Percentiles rank a stretch among this genome's conserved stretches.
Conservation (phyloP, 2,888 invertebrate genomes). For the Lasioglossum leucozonium region DNA sequence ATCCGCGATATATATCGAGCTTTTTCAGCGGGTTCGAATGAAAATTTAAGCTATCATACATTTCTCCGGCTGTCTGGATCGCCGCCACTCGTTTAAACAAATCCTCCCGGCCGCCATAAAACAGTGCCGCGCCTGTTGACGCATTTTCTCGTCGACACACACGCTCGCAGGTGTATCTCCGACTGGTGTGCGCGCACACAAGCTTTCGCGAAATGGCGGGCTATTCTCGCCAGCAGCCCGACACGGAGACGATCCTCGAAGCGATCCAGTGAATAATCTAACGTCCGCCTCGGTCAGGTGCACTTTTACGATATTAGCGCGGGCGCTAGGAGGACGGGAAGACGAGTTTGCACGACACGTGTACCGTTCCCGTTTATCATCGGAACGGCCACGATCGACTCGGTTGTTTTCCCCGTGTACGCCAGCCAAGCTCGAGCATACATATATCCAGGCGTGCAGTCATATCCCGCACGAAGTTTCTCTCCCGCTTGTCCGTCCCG, state of each 20-base stretch:
- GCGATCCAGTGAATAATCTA: conserved; percentile 4
- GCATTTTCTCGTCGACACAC: conserved; percentile 22
- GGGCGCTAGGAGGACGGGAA: not conserved
- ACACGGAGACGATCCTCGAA: not conserved
- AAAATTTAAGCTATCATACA: not conserved
- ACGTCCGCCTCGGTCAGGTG: not conserved
- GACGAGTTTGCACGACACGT: not conserved
- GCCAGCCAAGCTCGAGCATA: conserved; percentile 13
- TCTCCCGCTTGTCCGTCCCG: conserved; percentile 1
- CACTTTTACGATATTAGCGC: conserved; percentile 2
- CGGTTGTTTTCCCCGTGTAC: conserved; percentile 20
- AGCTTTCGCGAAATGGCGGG: not conserved
- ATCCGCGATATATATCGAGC: not conserved
- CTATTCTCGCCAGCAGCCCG: not conserved
- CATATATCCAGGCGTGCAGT: conserved; percentile 18
- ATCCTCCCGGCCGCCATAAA: conserved; percentile 20
- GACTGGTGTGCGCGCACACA: not conserved
- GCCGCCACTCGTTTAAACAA: conserved; percentile 19
- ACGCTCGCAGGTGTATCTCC: not conserved
- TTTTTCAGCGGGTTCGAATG: not conserved
- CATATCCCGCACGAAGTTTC: not conserved
- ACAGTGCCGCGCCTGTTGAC: not conserved
- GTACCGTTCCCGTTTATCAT: not conserved
- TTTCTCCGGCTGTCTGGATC: not conserved
- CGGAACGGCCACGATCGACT: conserved; percentile 40